These are phyloP conservation scores for Penaeus japonicus DNA, from an alignment of 1,140 invertebrate species.

Conservation along the genomic window DNA sequence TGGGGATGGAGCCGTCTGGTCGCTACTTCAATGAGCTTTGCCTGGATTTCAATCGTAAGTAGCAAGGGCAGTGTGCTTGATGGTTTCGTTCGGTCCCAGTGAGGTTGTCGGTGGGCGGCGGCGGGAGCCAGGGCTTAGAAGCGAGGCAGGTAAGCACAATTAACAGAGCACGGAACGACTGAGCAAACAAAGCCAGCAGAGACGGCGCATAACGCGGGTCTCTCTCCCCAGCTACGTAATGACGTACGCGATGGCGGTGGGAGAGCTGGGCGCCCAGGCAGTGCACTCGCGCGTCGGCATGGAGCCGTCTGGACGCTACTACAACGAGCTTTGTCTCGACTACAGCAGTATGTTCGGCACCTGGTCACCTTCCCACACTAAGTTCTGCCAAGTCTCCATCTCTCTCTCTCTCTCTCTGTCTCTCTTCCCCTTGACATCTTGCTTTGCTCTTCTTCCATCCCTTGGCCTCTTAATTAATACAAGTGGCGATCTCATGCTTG, in stretches of 20 bases:
- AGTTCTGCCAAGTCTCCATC: not conserved
- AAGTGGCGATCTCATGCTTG: not conserved
- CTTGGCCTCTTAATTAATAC: not conserved
- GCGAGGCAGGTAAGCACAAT: not conserved
- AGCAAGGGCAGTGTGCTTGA: not conserved
- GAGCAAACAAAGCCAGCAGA: not conserved
- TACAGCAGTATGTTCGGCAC: slow-evolving; percentile 75
- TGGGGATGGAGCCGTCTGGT: slow-evolving; percentile 96
- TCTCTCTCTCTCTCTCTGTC: not conserved
- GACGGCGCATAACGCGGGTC: slow-evolving; percentile 3
- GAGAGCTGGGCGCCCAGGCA: slow-evolving; percentile 86
- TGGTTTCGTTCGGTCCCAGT: no score
- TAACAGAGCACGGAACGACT: not conserved
- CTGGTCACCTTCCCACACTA: not conserved
- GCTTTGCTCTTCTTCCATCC: not conserved
- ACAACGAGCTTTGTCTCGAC: slow-evolving; percentile 95
- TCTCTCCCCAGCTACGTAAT: slow-evolving; percentile 80
- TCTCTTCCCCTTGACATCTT: not conserved
- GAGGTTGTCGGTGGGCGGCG: no score
- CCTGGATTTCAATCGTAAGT: slow-evolving; percentile 91
- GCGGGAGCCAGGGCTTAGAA: no score
- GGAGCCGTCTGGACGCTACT: slow-evolving; percentile 93
- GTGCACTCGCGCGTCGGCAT: slow-evolving; percentile 88
- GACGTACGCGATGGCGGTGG: slow-evolving; percentile 93
- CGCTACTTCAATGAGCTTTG: slow-evolving; percentile 96